A percentile compares a stretch with the other conserved stretches of the same genome.
Conservation (phyloP, 2,113 vertebrate species). For the Nipponia nippon region DNA sequence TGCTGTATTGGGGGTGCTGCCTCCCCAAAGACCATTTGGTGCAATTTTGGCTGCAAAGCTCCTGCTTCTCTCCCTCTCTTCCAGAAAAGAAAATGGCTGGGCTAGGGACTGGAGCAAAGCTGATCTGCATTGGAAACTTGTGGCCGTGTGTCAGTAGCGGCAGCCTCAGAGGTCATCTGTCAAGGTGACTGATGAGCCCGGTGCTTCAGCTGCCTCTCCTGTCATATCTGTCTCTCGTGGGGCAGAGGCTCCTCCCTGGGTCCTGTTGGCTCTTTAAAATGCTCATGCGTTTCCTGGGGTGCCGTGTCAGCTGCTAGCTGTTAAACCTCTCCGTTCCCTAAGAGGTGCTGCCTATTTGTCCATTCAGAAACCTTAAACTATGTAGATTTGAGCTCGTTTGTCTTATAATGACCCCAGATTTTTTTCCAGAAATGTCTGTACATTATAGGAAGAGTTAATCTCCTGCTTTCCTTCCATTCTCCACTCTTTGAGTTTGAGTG, state of each 20-base stretch:
- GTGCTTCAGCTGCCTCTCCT: not conserved
- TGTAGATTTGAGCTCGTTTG: not conserved
- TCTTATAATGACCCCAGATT: not conserved
- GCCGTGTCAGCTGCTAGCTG: not conserved
- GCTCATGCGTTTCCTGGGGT: not conserved
- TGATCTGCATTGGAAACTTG: not conserved
- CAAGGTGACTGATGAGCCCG: not conserved
- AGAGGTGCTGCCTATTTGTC: not conserved
- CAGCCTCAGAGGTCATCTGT: not conserved
- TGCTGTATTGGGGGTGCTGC: not conserved
- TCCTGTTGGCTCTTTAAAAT: not conserved
- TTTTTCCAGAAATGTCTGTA: not conserved
- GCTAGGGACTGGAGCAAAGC: not conserved
- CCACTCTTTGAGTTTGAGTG: not conserved
- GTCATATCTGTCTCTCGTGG: accelerated
- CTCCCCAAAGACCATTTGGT: not conserved
- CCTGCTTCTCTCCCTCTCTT: not conserved
- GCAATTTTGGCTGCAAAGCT: not conserved
- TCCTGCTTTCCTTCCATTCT: not conserved
- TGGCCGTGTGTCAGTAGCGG: not conserved
- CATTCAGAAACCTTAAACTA: not conserved
- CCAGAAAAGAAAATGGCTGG: not conserved
- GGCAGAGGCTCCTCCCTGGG: not conserved
- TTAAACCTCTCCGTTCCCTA: not conserved
- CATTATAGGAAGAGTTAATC: not conserved